Evolutionary conservation across 2,888 invertebrate genomes (phyloP), one percentile per base, ranked within the genome.

Genomic region (Anagyrus pseudococci): DNA sequence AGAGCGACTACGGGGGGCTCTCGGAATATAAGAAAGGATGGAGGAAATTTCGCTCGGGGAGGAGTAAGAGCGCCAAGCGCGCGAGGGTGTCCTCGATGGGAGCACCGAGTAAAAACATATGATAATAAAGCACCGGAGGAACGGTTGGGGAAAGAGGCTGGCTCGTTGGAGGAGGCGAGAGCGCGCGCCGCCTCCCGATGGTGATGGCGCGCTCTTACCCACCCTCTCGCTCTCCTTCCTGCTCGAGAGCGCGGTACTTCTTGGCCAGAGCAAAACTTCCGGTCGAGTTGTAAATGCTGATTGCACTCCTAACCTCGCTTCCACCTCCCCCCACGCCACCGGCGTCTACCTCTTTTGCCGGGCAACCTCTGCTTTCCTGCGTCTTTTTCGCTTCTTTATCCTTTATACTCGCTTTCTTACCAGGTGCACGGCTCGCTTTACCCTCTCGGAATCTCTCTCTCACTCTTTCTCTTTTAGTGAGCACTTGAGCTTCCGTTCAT

Each of bases 201-300:
- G 63, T 68, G 69, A 68, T 67, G 70, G 69, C 63, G 66, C 64
- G 63, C 62, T 68, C 56, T 57, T n/a, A n/a, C 62, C 23, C 6
- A 17, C 33, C 33, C 47, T 40, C 52, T 40, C 55, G 33, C 43
- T 15, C n/a, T 19, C 22, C 33, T 50, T 17, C 20, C 23, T 13
- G 7, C 22, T 33, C 17, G n/a, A 8, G 23, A 1, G n/a, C 25
- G 4, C 43, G 53, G 49, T 41, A 22, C 49, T n/a, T 44, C 60
- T 57, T 54, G 53, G 57, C 70, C 68, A 62, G 70, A 62, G 70
- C 71, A 71, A 75, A 77, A 75, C 71, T 75, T 75, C 69, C 71
- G 71, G 69, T 67, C 67, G 70, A 73, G 74, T 75, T 73, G 76
- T 75, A 76, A 76, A 75, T 72, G 75, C 72, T 73, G 74, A 76